Conservation (phyloP, 2,888 invertebrate species). For the Andrena trimmerana region DNA sequence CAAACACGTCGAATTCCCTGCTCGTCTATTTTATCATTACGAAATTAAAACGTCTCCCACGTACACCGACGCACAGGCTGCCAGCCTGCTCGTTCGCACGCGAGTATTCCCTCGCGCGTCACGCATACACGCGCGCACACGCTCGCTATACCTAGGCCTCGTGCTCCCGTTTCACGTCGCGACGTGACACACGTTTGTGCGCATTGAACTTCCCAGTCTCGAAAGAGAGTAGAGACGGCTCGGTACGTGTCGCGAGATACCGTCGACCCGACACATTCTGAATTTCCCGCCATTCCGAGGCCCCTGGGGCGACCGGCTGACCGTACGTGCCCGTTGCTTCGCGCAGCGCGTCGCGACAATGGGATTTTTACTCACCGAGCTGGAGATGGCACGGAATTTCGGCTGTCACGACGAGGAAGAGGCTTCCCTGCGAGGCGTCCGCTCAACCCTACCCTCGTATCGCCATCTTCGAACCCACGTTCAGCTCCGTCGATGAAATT, state of each 20-base stretch:
- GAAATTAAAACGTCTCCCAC: neutral
- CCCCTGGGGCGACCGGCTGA: neutral
- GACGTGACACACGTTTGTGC: conserved; percentile 79
- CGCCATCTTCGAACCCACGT: conserved; percentile 82
- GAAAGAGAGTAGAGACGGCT: conserved; percentile 49
- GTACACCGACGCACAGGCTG: neutral
- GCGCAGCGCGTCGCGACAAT: neutral
- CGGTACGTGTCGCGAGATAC: conserved; percentile 59
- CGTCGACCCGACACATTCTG: conserved; percentile 54
- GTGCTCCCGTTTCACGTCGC: conserved; percentile 54
- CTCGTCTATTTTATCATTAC: neutral
- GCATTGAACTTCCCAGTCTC: conserved; percentile 83
- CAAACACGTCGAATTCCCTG: neutral
- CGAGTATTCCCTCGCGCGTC: conserved; percentile 10
- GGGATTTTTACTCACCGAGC: conserved; percentile 60
- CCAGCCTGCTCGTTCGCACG: neutral
- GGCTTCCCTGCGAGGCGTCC: conserved; percentile 73
- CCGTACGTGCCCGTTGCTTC: conserved; percentile 1
- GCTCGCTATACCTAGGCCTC: neutral
- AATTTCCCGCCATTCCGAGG: conserved; percentile 50
- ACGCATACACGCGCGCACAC: neutral
- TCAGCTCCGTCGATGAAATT: conserved; percentile 66
- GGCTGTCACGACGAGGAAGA: conserved; percentile 63
- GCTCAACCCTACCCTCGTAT: conserved; percentile 79
- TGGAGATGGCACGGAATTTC: conserved; percentile 28